These are phyloP conservation scores for Ecliptopera silaceata DNA, from an alignment of 2,888 invertebrate genomes.

Conservation along the genomic window DNA sequence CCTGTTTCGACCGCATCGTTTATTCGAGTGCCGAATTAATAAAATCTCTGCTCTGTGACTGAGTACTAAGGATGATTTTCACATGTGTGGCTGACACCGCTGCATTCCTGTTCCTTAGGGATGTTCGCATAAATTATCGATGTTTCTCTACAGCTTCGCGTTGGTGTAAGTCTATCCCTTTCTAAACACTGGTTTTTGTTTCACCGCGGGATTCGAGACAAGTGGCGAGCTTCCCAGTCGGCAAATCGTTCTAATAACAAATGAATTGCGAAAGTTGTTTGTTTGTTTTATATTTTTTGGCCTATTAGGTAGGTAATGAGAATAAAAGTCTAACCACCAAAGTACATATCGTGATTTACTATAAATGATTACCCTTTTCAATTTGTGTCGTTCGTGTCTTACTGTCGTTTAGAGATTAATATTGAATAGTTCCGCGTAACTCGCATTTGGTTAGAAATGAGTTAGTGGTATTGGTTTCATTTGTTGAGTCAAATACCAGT, in stretches of 20 bases:
- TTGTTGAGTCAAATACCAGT: constrained; percentile 76
- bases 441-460: constrained; percentile 64
- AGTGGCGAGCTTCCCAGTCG: constrained; percentile 60
- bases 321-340: neutral
- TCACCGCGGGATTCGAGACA: constrained; percentile 58
- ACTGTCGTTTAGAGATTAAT: constrained; percentile 38
- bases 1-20: constrained; percentile 78
- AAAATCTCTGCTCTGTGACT: constrained; percentile 36
- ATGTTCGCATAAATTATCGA: constrained; percentile 82
- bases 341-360: neutral
- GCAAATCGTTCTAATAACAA: constrained; percentile 41
- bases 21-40: constrained; percentile 45
- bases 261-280: constrained; percentile 44
- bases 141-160: constrained; percentile 68
- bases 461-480: constrained; percentile 59
- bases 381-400: constrained; percentile 19
- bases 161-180: constrained; percentile 64
- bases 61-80: constrained; percentile 40
- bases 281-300: constrained; percentile 37
- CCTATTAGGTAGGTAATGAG: neutral
- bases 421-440: constrained; percentile 52
- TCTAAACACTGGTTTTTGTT: constrained; percentile 78
- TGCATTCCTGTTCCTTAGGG: constrained; percentile 79
- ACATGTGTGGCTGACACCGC: constrained; percentile 29
- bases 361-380: constrained; percentile 7